Conservation (phyloP, 2,797 vertebrate genomes). For the Lithobates pipiens region DNA sequence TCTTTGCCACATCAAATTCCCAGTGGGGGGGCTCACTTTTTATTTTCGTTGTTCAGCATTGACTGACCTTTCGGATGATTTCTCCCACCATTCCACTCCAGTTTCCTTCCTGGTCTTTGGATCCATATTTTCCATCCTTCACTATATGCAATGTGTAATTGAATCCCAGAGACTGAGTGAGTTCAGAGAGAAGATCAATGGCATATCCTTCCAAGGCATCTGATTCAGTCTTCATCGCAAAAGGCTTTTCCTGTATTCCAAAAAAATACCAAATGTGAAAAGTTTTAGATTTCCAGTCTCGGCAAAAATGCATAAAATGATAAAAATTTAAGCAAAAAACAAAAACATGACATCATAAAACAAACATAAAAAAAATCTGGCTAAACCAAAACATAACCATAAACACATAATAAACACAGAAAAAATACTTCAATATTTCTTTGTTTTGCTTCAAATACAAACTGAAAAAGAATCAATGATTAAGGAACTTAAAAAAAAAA, state of each 20-base stretch:
- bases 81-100: constrained; percentile 93
- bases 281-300: too few relatives aligned
- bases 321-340: not conserved
- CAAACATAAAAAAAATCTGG: too few relatives aligned
- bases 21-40: too few relatives aligned
- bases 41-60: too few relatives aligned
- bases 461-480: too few relatives aligned
- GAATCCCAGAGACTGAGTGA: constrained; percentile 83
- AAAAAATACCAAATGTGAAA: not conserved
- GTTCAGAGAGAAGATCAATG: constrained; percentile 84
- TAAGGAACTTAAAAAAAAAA: not conserved
- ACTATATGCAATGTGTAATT: constrained; percentile 84
- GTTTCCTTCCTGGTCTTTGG: constrained; percentile 76
- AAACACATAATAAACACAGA: too few relatives aligned
- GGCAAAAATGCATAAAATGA: too few relatives aligned
- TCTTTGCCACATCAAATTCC: too few relatives aligned
- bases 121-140: constrained; percentile 81
- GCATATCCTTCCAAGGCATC: constrained; percentile 86
- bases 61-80: constrained; percentile 80
- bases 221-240: constrained; percentile 79
- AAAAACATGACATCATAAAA: too few relatives aligned
- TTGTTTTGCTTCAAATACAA: too few relatives aligned
- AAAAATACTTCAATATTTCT: too few relatives aligned
- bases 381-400: too few relatives aligned
- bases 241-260: constrained; percentile 83